Evolutionary conservation across 2,888 invertebrate genomes (phyloP).

Genomic region (Stenolophus ochropezus): DNA sequence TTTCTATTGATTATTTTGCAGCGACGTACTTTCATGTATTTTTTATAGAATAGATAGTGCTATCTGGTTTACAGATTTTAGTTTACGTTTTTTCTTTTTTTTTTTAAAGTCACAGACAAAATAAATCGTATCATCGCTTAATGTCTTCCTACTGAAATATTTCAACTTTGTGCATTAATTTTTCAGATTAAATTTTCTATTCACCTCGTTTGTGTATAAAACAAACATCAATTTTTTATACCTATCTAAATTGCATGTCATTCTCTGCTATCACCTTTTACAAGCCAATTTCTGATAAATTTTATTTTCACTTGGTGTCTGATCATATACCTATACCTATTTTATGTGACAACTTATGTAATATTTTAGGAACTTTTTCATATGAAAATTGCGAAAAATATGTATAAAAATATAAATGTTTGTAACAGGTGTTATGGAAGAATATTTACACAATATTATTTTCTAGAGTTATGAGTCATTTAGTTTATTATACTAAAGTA

Average conservation of each 20-base stretch:
- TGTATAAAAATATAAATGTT: neutral
- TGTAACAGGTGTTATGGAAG: neutral
- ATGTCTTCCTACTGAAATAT: too few relatives aligned
- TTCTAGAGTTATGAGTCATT: neutral
- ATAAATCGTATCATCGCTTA: too few relatives aligned
- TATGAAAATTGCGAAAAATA: neutral
- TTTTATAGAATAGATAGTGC: too few relatives aligned
- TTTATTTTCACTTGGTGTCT: neutral
- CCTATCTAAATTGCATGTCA: neutral
- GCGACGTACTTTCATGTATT: neutral
- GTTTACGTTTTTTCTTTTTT: too few relatives aligned
- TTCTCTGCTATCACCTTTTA: neutral
- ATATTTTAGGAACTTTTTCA: neutral
- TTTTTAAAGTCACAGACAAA: too few relatives aligned
- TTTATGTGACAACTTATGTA: neutral
- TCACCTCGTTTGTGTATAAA: neutral
- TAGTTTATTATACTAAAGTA: neutral
- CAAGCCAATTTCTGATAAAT: neutral
- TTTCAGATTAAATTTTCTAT: neutral
- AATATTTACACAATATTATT: neutral
- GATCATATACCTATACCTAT: constrained; percentile 1
- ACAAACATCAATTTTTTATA: neutral
- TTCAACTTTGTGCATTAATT: too few relatives aligned
- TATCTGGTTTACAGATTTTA: too few relatives aligned
- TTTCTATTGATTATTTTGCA: constrained; percentile 22